Conservation (phyloP, 2,113 vertebrate species). For the Microtus richardsoni region DNA sequence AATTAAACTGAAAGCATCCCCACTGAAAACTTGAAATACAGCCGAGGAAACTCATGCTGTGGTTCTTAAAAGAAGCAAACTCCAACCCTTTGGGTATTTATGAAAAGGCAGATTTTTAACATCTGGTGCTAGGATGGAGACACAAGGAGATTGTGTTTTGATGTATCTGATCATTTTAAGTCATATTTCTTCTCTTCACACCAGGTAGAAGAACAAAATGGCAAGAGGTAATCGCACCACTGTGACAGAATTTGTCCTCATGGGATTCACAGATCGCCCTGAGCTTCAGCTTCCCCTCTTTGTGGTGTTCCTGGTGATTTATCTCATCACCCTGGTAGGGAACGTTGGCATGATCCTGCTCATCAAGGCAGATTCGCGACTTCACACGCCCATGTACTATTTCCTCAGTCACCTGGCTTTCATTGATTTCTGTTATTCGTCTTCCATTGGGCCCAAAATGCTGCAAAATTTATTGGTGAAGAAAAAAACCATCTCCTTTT, state of each 20-base stretch:
- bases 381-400: slow-evolving; percentile 81
- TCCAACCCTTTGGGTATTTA: not conserved
- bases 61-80: not conserved
- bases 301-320: slow-evolving; percentile 73
- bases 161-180: slow-evolving; percentile 41
- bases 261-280: slow-evolving; percentile 73
- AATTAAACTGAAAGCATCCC: not conserved
- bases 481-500: slow-evolving; percentile 78
- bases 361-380: slow-evolving; percentile 48
- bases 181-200: slow-evolving; percentile 53
- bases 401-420: slow-evolving; percentile 79
- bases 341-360: slow-evolving; percentile 77
- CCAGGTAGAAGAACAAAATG: slow-evolving; percentile 63
- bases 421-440: slow-evolving; percentile 80
- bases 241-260: slow-evolving; percentile 78
- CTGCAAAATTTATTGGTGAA: slow-evolving; percentile 74
- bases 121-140: not conserved
- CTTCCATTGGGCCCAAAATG: slow-evolving; percentile 80
- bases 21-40: not conserved
- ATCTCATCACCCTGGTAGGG: slow-evolving; percentile 73
- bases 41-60: not conserved
- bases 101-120: not conserved
- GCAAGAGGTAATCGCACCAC: slow-evolving; percentile 62
- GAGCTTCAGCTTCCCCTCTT: slow-evolving; percentile 77
- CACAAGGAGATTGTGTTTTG: not conserved